A percentile compares a stretch with the other conserved stretches of the same genome.
Conservation (phyloP, 2,888 invertebrate genomes). For the Limnephilus marmoratus region DNA sequence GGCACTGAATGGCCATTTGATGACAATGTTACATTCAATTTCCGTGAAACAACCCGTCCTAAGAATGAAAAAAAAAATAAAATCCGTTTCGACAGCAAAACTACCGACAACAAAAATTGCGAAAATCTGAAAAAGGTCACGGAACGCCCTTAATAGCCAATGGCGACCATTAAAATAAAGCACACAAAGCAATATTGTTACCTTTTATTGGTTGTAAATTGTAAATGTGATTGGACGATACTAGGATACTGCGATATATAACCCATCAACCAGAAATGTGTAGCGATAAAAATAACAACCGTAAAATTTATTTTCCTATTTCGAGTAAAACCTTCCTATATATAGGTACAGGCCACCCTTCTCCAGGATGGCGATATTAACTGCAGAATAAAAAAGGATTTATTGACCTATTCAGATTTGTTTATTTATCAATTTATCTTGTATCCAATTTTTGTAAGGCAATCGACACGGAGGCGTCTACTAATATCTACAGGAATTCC, state of each 20-base stretch:
- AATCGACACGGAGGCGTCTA: no score
- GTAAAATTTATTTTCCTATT: neutral
- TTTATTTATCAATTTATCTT: neutral
- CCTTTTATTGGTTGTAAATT: slow-evolving; percentile 2
- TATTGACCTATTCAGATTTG: neutral
- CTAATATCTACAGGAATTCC: no score
- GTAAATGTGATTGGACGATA: neutral
- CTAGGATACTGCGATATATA: neutral
- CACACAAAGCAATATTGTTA: neutral
- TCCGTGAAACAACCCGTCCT: no score
- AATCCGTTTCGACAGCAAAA: neutral
- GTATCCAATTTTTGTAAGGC: no score
- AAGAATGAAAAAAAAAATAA: neutral
- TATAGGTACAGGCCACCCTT: neutral
- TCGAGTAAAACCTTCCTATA: neutral
- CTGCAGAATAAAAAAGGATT: neutral
- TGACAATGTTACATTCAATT: no score
- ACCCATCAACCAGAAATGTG: slow-evolving; percentile 2
- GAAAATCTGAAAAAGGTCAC: neutral
- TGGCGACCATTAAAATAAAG: neutral
- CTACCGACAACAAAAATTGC: neutral
- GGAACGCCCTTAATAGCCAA: neutral
- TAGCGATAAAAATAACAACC: neutral
- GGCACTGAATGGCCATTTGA: no score
- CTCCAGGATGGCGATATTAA: neutral